Evolutionary conservation across 2,888 invertebrate genomes (phyloP).

Genomic region (Philereme transversata): DNA sequence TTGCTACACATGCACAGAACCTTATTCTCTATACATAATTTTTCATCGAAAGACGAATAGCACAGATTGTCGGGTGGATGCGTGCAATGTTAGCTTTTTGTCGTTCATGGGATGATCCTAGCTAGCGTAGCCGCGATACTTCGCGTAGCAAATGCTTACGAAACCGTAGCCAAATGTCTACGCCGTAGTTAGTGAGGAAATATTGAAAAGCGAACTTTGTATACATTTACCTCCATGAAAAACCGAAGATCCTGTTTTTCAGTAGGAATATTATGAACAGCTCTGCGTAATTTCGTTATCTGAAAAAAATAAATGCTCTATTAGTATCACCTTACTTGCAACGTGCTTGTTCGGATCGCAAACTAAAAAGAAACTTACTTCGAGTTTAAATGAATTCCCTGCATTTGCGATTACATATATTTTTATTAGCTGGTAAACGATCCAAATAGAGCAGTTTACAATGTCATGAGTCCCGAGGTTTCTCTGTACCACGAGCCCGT

Average conservation of each 20-base stretch:
- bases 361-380: slow-evolving; percentile 46
- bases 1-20: too few relatives aligned
- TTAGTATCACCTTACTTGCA: background rate
- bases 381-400: slow-evolving; percentile 57
- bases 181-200: too few relatives aligned
- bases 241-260: slow-evolving; percentile 58
- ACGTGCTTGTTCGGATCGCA: background rate
- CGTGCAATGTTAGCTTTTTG: too few relatives aligned
- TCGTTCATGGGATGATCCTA: too few relatives aligned
- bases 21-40: too few relatives aligned
- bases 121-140: too few relatives aligned
- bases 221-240: slow-evolving; percentile 57
- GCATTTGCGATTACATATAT: slow-evolving; percentile 57
- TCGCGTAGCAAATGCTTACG: too few relatives aligned
- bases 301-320: slow-evolving; percentile 33
- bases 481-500: slow-evolving; percentile 51
- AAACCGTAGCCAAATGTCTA: too few relatives aligned
- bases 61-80: too few relatives aligned
- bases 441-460: slow-evolving; percentile 67
- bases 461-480: slow-evolving; percentile 52
- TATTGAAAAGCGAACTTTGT: too few relatives aligned
- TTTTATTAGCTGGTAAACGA: slow-evolving; percentile 66
- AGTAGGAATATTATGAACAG: slow-evolving; percentile 59
- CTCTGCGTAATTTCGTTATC: slow-evolving; percentile 58
- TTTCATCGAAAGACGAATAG: too few relatives aligned